Conservation (phyloP, 2,888 invertebrate genomes). For the Acleris literana region DNA sequence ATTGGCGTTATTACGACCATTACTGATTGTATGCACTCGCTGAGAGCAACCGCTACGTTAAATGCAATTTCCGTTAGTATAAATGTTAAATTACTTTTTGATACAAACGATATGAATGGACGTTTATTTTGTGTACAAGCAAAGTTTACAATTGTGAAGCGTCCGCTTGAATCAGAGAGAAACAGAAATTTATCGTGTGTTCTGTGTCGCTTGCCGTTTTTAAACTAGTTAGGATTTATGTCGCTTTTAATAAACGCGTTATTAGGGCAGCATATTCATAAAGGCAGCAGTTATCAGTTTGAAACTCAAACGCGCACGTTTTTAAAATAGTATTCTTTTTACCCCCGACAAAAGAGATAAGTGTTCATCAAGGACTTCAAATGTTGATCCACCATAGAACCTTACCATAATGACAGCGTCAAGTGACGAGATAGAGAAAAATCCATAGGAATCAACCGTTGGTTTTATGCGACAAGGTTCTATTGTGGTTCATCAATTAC, state of each 20-base stretch:
- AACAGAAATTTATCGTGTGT: slow-evolving; percentile 14
- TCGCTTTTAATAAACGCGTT: slow-evolving; percentile 40
- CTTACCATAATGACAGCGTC: too few species aligned
- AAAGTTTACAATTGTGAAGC: neutral
- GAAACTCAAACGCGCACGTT: slow-evolving; percentile 48
- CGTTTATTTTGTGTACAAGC: neutral
- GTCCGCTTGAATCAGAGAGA: neutral
- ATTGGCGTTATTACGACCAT: slow-evolving; percentile 32
- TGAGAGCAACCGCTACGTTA: slow-evolving; percentile 17
- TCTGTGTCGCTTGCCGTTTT: slow-evolving; percentile 5
- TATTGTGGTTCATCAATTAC: too few species aligned
- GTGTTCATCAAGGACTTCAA: too few species aligned
- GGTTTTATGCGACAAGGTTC: too few species aligned
- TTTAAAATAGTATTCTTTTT: slow-evolving; percentile 54
- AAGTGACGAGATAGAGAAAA: too few species aligned
- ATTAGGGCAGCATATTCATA: slow-evolving; percentile 48
- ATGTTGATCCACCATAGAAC: too few species aligned
- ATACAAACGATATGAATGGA: neutral
- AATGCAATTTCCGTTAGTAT: slow-evolving; percentile 35
- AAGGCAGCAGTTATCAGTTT: slow-evolving; percentile 45
- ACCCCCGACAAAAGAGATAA: too few species aligned
- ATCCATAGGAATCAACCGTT: too few species aligned
- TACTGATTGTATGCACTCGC: slow-evolving; percentile 33
- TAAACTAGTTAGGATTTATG: slow-evolving; percentile 21
- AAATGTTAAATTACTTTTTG: slow-evolving; percentile 24